Evolutionary conservation across 2,888 invertebrate species (phyloP).

Genomic region (Scrobipalpa atriplicella): DNA sequence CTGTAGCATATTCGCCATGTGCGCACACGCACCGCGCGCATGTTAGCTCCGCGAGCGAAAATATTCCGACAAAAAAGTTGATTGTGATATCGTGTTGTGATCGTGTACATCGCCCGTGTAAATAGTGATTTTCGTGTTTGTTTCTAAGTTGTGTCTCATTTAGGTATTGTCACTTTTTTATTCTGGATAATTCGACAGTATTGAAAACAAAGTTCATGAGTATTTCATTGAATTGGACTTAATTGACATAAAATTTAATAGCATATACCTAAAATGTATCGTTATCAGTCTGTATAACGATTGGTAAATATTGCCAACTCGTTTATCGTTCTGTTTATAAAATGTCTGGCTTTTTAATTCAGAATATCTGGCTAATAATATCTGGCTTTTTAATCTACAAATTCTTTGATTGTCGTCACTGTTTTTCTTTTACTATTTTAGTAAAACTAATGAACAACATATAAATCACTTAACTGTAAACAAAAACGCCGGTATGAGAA

Average conservation of each 20-base stretch:
- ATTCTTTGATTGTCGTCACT: background rate
- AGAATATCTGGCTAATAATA: background rate
- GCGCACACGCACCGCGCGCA: conserved; percentile 50
- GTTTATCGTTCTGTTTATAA: background rate
- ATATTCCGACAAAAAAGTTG: conserved; percentile 3
- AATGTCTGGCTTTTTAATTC: background rate
- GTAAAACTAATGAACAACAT: background rate
- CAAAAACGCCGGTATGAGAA: no score
- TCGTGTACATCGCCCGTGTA: conserved; percentile 13
- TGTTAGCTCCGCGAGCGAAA: conserved; percentile 25
- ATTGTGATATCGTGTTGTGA: conserved; percentile 16
- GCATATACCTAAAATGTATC: background rate
- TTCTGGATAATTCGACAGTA: background rate
- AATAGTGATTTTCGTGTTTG: background rate
- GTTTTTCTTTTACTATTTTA: background rate
- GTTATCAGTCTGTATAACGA: background rate
- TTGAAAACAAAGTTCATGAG: background rate
- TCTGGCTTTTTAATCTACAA: no score
- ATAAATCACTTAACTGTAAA: no score
- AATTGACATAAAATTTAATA: background rate
- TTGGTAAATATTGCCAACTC: background rate
- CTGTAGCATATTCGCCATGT: conserved; percentile 73
- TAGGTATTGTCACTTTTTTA: background rate
- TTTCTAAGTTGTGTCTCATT: background rate
- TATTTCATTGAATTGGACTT: background rate